phyloP scores from a whole-genome alignment of 2,797 vertebrate species.

The Lagodon rhomboides region DNA sequence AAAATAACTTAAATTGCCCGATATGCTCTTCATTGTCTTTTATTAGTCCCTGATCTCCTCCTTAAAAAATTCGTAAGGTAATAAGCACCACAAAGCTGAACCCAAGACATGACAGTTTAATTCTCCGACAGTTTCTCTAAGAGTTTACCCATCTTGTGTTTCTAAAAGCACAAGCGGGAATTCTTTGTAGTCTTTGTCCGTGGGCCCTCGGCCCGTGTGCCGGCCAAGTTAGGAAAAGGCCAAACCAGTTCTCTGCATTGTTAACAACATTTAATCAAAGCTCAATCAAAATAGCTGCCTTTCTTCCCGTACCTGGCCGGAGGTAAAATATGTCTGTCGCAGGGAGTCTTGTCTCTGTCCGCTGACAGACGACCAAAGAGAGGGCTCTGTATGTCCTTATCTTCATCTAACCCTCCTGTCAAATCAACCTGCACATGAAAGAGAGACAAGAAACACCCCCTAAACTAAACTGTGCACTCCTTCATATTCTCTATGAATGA shows the following conservation, averaged over 20 bases:
- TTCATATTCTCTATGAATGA: slow-evolving; percentile 26
- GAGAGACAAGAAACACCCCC: slow-evolving; percentile 54
- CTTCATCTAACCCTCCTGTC: slow-evolving; percentile 86
- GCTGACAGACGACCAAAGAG: slow-evolving; percentile 88
- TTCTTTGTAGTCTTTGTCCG: slow-evolving; percentile 60
- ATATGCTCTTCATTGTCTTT: not conserved
- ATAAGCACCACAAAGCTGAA: slow-evolving; percentile 13
- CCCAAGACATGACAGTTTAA: slow-evolving; percentile 7
- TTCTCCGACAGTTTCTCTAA: slow-evolving; percentile 25
- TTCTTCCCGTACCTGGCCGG: slow-evolving; percentile 76
- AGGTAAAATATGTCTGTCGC: slow-evolving; percentile 84
- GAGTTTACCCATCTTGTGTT: slow-evolving; percentile 42
- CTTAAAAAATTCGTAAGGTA: not conserved
- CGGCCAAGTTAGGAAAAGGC: slow-evolving; percentile 51
- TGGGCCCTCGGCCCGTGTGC: slow-evolving; percentile 34
- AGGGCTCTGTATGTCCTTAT: slow-evolving; percentile 87
- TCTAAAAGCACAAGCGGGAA: slow-evolving; percentile 14
- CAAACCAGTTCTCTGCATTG: slow-evolving; percentile 75
- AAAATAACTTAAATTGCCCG: not conserved
- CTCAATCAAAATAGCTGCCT: slow-evolving; percentile 84
- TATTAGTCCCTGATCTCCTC: not conserved
- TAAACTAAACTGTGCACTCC: slow-evolving; percentile 28
- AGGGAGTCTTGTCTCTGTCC: slow-evolving; percentile 81
- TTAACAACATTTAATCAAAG: slow-evolving; percentile 88
- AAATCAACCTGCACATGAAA: slow-evolving; percentile 84